These are phyloP conservation scores for Aricia artaxerxes DNA, from an alignment of 2,888 invertebrate species.

Conservation along the genomic window DNA sequence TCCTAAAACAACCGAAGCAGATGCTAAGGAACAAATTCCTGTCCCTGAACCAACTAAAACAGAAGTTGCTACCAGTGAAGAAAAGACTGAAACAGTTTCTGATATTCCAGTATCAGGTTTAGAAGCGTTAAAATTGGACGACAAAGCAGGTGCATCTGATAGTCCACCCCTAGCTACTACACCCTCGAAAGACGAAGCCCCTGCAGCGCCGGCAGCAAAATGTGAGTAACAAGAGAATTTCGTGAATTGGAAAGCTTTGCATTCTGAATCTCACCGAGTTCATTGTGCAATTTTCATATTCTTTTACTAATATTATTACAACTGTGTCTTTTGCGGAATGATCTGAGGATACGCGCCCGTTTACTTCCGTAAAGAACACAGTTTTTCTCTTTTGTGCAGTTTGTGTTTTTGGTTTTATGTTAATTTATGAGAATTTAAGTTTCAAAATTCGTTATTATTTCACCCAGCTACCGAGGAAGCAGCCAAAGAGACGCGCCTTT, in stretches of 20 bases:
- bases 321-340: constrained; percentile 59
- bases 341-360: constrained; percentile 25
- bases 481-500: constrained; percentile 81
- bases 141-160: constrained; percentile 49
- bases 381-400: constrained; percentile 73
- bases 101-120: constrained; percentile 40
- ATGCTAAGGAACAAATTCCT: constrained; percentile 5
- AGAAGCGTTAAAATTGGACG: constrained; percentile 38
- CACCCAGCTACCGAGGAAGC: constrained; percentile 81
- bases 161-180: constrained; percentile 71
- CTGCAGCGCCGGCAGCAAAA: constrained; percentile 63
- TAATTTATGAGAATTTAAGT: constrained; percentile 72
- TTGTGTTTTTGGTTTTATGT: constrained; percentile 77
- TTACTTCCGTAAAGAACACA: constrained; percentile 37
- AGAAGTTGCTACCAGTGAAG: constrained; percentile 35
- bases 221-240: constrained; percentile 60
- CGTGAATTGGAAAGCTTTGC: constrained; percentile 65
- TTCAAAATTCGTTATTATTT: constrained; percentile 80
- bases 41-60: constrained; percentile 30
- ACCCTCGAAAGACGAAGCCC: constrained; percentile 65
- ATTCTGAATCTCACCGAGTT: constrained; percentile 71
- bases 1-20: constrained; percentile 14
- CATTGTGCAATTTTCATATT: constrained; percentile 74
- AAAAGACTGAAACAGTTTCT: constrained; percentile 38
- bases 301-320: constrained; percentile 69